Percentiles rank a stretch among this genome's conserved stretches.
phyloP scores from a whole-genome alignment of 1,140 invertebrate species.

The Drosophila seguyi region DNA sequence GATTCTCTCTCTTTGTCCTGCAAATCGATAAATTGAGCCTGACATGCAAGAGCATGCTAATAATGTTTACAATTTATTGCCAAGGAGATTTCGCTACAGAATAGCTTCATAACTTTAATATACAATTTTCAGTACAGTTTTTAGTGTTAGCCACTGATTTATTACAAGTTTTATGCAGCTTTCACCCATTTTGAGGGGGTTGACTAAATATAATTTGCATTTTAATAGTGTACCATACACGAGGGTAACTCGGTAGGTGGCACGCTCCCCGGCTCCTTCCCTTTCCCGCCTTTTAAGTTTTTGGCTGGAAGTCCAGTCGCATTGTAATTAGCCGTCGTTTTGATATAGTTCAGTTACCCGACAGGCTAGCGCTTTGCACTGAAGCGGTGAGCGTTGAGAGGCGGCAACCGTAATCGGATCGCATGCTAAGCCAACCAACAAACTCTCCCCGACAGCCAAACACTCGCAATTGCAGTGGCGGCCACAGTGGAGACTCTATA shows the following conservation, averaged over 20 bases:
- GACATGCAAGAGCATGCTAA: not conserved
- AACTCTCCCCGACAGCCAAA: constrained; percentile 18
- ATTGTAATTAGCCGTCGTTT: constrained; percentile 59
- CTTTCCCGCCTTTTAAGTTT: not conserved
- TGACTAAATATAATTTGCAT: constrained; percentile 39
- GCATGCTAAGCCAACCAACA: constrained; percentile 69
- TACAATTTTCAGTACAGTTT: not conserved
- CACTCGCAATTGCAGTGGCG: not conserved
- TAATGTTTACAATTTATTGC: constrained; percentile 1
- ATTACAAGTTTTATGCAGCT: constrained; percentile 13
- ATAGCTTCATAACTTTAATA: not conserved
- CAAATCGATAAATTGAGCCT: not conserved
- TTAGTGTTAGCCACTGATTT: not conserved
- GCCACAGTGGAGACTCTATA: constrained; percentile 4
- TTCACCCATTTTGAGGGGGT: constrained; percentile 16
- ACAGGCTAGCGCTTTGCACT: constrained; percentile 51
- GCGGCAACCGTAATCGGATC: constrained; percentile 72
- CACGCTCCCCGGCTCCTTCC: not conserved
- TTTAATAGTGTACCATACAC: not conserved
- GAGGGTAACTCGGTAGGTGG: constrained; percentile 17
- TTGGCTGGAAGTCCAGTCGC: constrained; percentile 39
- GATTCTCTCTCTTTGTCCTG: not conserved
- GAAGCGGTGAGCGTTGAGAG: constrained; percentile 48
- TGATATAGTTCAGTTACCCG: constrained; percentile 74
- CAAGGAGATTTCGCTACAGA: too few species aligned